phyloP scores from a whole-genome alignment of 2,113 vertebrate species.

The Calyptomena viridis region DNA sequence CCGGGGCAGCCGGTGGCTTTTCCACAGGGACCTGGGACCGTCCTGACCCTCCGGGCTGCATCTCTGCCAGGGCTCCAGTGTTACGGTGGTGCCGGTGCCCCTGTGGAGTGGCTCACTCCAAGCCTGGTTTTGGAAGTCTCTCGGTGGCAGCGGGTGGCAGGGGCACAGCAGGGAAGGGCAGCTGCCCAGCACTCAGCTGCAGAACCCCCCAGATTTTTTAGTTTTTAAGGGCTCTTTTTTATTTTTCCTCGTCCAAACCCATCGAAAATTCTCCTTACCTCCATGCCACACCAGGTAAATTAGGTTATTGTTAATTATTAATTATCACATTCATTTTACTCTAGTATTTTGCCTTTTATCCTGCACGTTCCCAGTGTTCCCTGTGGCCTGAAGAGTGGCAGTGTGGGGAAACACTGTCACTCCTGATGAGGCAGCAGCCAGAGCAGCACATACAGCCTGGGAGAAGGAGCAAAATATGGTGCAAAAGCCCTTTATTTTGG shows the following conservation, averaged over 20 bases:
- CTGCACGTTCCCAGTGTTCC: accelerated
- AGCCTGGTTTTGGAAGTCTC: not conserved
- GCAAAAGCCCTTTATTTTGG: not conserved
- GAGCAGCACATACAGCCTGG: not conserved
- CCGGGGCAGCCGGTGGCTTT: accelerated
- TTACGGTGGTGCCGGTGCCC: not conserved
- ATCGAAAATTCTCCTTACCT: not conserved
- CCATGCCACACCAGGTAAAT: accelerated
- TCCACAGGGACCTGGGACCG: accelerated
- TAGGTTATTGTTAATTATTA: not conserved
- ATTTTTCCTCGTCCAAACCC: not conserved
- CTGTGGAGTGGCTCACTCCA: accelerated
- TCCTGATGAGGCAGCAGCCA: not conserved
- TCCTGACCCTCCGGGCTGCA: not conserved
- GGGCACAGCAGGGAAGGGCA: not conserved
- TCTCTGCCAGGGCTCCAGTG: accelerated
- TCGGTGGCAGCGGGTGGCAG: not conserved
- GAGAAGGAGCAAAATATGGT: not conserved
- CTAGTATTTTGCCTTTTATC: not conserved
- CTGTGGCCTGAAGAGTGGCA: accelerated
- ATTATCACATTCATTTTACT: not conserved
- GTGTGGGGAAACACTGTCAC: accelerated
- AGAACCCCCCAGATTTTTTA: accelerated
- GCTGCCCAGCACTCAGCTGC: not conserved
- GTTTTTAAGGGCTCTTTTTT: not conserved